These are phyloP conservation scores for Leuciscus idus DNA, from an alignment of 2,113 vertebrate genomes.

Conservation along the genomic window DNA sequence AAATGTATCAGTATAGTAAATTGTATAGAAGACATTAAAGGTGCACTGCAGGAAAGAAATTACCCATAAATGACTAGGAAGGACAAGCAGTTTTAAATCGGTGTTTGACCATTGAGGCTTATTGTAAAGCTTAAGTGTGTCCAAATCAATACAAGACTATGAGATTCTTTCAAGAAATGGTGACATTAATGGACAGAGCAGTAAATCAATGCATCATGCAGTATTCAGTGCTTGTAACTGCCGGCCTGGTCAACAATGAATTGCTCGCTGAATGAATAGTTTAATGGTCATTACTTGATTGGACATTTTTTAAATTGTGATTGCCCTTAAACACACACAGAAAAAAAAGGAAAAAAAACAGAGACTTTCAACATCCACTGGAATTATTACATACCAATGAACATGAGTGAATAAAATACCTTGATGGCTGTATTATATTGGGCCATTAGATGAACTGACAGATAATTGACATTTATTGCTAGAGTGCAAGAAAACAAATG, in stretches of 20 bases:
- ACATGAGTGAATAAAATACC: slow-evolving; percentile 56
- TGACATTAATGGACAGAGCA: slow-evolving; percentile 54
- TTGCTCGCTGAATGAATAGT: slow-evolving; percentile 40
- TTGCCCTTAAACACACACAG: slow-evolving; percentile 54
- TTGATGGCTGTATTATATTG: not conserved
- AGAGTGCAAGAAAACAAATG: slow-evolving; percentile 15
- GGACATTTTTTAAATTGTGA: slow-evolving; percentile 40
- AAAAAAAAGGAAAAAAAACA: slow-evolving; percentile 37
- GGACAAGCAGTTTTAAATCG: not conserved
- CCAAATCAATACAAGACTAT: slow-evolving; percentile 61
- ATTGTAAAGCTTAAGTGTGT: slow-evolving; percentile 58
- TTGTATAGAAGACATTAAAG: not conserved
- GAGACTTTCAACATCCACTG: slow-evolving; percentile 53
- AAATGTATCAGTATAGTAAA: not conserved
- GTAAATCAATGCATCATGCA: slow-evolving; percentile 58
- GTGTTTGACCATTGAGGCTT: not conserved
- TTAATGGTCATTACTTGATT: slow-evolving; percentile 35
- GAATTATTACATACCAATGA: slow-evolving; percentile 50
- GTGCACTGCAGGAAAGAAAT: slow-evolving; percentile 19
- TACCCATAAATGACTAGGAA: not conserved
- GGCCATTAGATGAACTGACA: slow-evolving; percentile 15
- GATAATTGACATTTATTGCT: not conserved
- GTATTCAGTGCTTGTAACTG: slow-evolving; percentile 14
- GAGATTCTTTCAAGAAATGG: slow-evolving; percentile 60
- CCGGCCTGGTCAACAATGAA: slow-evolving; percentile 43